Evolutionary conservation across 2,113 vertebrate species (phyloP).

Genomic region (Indicator maculatus): DNA sequence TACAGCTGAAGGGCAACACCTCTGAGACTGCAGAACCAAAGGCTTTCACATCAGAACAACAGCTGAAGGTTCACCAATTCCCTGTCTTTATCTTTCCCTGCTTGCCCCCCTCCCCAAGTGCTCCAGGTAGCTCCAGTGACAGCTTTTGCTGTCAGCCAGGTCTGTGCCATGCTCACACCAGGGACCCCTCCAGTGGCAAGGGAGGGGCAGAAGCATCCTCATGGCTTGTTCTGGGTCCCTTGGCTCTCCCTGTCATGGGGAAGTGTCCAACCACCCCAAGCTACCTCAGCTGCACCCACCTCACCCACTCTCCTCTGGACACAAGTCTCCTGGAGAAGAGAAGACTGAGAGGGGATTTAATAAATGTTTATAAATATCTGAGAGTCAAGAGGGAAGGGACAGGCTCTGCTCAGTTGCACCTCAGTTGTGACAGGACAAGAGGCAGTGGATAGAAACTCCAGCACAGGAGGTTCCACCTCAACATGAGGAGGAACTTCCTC

Average conservation of each 20-base stretch:
- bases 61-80: not conserved
- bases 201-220: not conserved
- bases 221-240: not conserved
- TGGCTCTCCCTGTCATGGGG: rapidly evolving
- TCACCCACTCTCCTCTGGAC: not conserved
- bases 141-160: not conserved
- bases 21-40: not conserved
- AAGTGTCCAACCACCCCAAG: not conserved
- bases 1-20: not conserved
- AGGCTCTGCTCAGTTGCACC: no score
- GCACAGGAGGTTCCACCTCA: no score
- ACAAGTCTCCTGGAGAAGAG: not conserved
- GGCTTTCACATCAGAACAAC: not conserved
- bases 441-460: no score
- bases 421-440: no score
- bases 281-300: not conserved
- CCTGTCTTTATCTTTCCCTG: not conserved
- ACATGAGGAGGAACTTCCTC: no score
- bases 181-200: not conserved
- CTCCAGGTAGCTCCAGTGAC: not conserved
- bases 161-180: rapidly evolving
- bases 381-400: no score
- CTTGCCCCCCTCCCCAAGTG: not conserved
- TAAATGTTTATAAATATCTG: no score
- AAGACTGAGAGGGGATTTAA: no score